phyloP scores from a whole-genome alignment of 64 coral and sea anemone species.

The Trachythela sp. region DNA sequence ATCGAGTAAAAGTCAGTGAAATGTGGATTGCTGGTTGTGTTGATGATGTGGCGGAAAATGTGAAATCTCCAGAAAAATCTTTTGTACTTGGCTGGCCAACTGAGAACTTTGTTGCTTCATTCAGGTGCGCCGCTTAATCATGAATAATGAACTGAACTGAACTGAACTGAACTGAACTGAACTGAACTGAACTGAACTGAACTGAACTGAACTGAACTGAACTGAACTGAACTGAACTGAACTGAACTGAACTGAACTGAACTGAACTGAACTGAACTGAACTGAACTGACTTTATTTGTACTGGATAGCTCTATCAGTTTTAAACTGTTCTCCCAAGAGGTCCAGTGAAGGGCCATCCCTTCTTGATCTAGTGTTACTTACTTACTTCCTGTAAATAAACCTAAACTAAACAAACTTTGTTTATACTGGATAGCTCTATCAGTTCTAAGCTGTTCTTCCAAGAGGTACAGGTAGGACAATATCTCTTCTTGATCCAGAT shows the following conservation, averaged over 20 bases:
- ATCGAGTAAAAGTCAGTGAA: neutral
- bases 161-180: no score
- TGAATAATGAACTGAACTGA: no score
- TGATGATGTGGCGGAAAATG: neutral
- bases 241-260: no score
- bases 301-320: no score
- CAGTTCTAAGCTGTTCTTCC: neutral
- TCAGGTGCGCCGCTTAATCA: neutral
- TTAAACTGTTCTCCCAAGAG: no score
- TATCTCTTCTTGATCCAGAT: neutral
- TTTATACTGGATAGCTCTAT: no score
- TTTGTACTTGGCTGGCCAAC: constrained; percentile 7
- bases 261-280: no score
- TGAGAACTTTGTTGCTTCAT: constrained; percentile 5
- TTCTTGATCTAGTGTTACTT: neutral
- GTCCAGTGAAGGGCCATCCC: no score
- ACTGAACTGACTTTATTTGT: neutral
- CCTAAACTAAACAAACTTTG: neutral
- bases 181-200: no score
- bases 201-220: no score
- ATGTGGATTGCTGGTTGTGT: neutral
- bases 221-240: no score
- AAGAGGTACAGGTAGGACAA: neutral
- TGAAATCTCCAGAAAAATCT: constrained; percentile 5
- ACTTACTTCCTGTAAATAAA: neutral